phyloP scores from a whole-genome alignment of 2,113 vertebrate genomes.

The Lates calcarifer region DNA sequence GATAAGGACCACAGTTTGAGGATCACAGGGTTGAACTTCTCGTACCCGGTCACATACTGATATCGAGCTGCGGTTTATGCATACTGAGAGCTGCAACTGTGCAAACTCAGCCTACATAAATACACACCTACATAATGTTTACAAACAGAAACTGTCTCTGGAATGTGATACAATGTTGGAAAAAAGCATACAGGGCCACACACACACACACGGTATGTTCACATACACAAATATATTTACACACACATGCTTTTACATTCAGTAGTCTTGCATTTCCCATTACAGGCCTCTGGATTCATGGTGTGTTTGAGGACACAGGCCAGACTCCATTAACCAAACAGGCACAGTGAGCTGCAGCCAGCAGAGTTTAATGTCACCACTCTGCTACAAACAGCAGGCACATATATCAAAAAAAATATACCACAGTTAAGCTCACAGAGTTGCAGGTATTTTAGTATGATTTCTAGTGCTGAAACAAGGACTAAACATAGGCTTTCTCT shows the following conservation, averaged over 20 bases:
- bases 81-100: constrained; percentile 6
- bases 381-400: constrained; percentile 30
- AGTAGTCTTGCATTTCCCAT: constrained; percentile 32
- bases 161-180: constrained; percentile 5
- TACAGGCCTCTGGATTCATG: constrained; percentile 41
- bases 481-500: neutral
- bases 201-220: neutral
- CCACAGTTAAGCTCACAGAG: constrained; percentile 16
- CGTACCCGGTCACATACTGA: neutral
- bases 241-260: constrained; percentile 23
- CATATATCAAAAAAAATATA: constrained; percentile 40
- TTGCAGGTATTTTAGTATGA: constrained; percentile 18
- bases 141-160: constrained; percentile 41
- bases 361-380: constrained; percentile 61
- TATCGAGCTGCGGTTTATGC: constrained; percentile 29
- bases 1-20: constrained; percentile 72
- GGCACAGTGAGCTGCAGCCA: constrained; percentile 39
- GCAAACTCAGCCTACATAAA: constrained; percentile 50
- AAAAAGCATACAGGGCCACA: constrained; percentile 14
- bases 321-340: constrained; percentile 61
- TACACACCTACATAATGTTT: constrained; percentile 59
- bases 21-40: constrained; percentile 69
- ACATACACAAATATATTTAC: neutral
- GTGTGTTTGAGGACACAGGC: constrained; percentile 63
- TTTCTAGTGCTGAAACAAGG: constrained; percentile 8